Evolutionary conservation across 92 coral and sea anemone species (phyloP), one percentile per base, ranked within the genome.

Genomic region (Desmophyllum pertusum): DNA sequence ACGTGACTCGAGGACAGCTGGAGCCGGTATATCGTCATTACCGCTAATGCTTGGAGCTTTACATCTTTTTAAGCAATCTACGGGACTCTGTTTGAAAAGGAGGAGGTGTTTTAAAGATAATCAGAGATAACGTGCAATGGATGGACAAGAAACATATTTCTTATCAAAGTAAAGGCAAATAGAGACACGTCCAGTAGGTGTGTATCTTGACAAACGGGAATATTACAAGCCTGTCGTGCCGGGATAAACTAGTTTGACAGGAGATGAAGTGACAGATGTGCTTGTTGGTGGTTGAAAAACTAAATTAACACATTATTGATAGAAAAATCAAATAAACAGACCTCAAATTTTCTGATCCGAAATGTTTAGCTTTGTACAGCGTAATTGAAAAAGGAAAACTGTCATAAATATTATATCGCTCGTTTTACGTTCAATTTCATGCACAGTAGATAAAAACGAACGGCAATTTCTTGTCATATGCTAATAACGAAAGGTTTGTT

Each of bases 321-420:
- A 66, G 25, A 31, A 79, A 79, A 66, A 19, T 41, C 14, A 79
- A 66, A 66, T 72, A 67, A 35, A 43, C 35, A 33, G 75, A 48
- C 64, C 63, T 65, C 75, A 66, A 36, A 67, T 30, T 0, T 13
- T 15, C 84, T 31, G 75, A 46, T 66, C 29, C 6, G 6, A 46
- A 66, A 46, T 21, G 2, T 36, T 14, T 63, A 42, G 46, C 83
- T 62, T 78, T 40, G 41, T 41, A 31, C 35, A 31, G n/a, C 25
- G 18, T 64, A 30, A 42, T 46, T 48, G 42, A 36, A 50, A 63
- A 78, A 78, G 30, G 9, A 7, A 61, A 62, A 42, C 41, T 78
- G 83, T 61, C 83, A 78, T 18, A 42, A 30, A n/a, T 43, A 18
- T 40, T 18, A 30, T 18, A 1, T 39, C 45, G 36, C 19, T 53